Base-by-base conservation (phyloP, 1,140 invertebrate species). In the Anoplolepis gracilipes region DNA sequence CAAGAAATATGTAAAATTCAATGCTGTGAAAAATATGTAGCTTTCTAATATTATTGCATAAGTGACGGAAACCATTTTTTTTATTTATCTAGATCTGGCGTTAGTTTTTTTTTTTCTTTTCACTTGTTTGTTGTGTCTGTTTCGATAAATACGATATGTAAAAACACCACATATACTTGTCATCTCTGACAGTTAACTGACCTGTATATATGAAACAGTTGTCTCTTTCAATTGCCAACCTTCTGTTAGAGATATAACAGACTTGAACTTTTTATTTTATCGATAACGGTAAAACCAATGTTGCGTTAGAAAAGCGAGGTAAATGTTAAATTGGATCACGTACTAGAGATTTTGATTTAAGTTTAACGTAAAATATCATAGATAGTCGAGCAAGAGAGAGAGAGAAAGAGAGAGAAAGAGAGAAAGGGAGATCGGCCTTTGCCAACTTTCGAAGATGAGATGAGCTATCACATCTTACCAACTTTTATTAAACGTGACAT, bases 191-290 rank as follows among this genome's bases (percentile, higher is more conserved):
- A 39, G 64, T 69, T 79, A 79, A 79, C 64, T 39, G 22, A 39
- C 22, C 16, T 62, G 22, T 39, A 28, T 33, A 55, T 22, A 33
- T 59, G 36, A 64, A 77, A 77, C 19, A 30, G 57, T 77, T n/a
- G 25, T 11, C 19, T 19, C 39, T 77, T 77, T 64, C 75, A 55
- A 69, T 55, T 55, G 30, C 39, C 39, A 3, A 78, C 39, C 28
- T 16, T 79, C 77, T 79, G 77, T 79, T 64, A 79, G 46, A 57
- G 19, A 79, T n/a, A n/a, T n/a, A n/a, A n/a, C 77, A 79, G 30
- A 79, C 22, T 55, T 33, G 42, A n/a, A 70, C 22, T 19, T 79
- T 49, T 78, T 78, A 65, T 65, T 55, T 55, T 22, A n/a, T 16
- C 33, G 16, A 55, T 25, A 11, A 55, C 16, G 28, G 22, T 19